Base-by-base conservation (phyloP, 2,113 vertebrate species). In the Tiliqua scincoides region DNA sequence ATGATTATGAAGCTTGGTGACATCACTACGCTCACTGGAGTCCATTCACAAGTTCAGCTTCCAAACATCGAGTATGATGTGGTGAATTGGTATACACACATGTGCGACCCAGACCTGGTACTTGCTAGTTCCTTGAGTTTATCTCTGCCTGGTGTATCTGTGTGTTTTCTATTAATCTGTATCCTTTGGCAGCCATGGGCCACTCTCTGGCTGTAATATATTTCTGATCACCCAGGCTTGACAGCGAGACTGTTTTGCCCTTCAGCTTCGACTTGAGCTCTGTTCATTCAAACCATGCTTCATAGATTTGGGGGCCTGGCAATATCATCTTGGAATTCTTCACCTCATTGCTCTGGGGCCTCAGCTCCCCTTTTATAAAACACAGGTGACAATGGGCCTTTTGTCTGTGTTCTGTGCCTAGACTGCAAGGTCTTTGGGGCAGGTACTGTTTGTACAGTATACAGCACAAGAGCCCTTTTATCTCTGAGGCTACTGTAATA, bases 261-360 rank as follows among this genome's bases (percentile, higher is more conserved):
- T 86, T 86, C 78, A 86, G 70, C 77, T 73, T 52, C 68, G 63
- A 59, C 17, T 43, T 65, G 61, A 21, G 57, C 59, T 81, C 85
- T 80, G 59, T 73, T 81, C 68, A 86, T 81, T 86, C 78, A 81
- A 74, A 73, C 68, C 59, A 65, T 15, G 48, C 48, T 85, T 85
- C 73, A 48, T 35, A 43, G 59, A 74, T 57, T 43, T 25, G 65
- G 63, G 83, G 32, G 68, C 57, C 61, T 74, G 78, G 59, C 78
- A 54, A 54, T 27, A 86, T 86, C 78, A 54, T 65, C 70, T 57
- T 25, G 78, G 85, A 86, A 86, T 86, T 86, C 79, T 86, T 86
- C 78, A 86, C 78, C 85, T 86, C 85, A 74, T 67, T 86, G 85
- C 85, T 81, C 40, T 65, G 85, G 81, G 65, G 57, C 68, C 67